These are phyloP conservation scores for Hyppa rectilinea DNA, from an alignment of 2,888 invertebrate species.

Conservation along the genomic window DNA sequence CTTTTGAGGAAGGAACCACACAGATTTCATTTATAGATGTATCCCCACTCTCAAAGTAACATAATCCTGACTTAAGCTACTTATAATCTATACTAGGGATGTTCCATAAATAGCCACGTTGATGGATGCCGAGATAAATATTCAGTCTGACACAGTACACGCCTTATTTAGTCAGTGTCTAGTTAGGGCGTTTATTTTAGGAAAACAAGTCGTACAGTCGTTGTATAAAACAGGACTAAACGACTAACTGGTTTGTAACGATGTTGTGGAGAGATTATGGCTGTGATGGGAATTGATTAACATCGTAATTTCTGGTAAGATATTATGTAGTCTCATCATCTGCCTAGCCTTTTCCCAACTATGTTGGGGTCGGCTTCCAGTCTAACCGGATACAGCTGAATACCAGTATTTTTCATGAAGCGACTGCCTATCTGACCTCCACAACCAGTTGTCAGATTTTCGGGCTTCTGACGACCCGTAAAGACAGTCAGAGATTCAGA, in stretches of 20 bases:
- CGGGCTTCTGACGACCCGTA: too few species aligned
- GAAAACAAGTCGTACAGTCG: slow-evolving; percentile 42
- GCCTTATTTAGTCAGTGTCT: slow-evolving; percentile 56
- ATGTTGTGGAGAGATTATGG: slow-evolving; percentile 5
- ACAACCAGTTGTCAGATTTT: too few species aligned
- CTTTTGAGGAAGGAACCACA: background rate
- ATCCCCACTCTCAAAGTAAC: background rate
- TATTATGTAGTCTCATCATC: too few species aligned
- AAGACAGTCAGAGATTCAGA: too few species aligned
- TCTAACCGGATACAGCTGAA: too few species aligned
- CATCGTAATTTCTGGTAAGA: too few species aligned
- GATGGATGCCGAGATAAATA: slow-evolving; percentile 65
- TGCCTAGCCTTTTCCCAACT: too few species aligned
- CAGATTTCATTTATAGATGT: background rate
- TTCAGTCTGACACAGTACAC: slow-evolving; percentile 48
- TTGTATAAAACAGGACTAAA: slow-evolving; percentile 22
- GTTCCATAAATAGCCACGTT: slow-evolving; percentile 60
- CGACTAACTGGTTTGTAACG: slow-evolving; percentile 41
- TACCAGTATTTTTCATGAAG: too few species aligned
- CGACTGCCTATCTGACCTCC: too few species aligned
- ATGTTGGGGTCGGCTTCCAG: too few species aligned
- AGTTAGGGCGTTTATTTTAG: slow-evolving; percentile 66
- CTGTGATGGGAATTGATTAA: slow-evolving; percentile 42
- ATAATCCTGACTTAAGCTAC: slow-evolving; percentile 1
- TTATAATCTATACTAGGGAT: slow-evolving; percentile 20